A percentile compares a stretch with the other conserved stretches of the same genome.
Evolutionary conservation across 2,797 vertebrate genomes (phyloP).

Genomic region (Xenops minutus): DNA sequence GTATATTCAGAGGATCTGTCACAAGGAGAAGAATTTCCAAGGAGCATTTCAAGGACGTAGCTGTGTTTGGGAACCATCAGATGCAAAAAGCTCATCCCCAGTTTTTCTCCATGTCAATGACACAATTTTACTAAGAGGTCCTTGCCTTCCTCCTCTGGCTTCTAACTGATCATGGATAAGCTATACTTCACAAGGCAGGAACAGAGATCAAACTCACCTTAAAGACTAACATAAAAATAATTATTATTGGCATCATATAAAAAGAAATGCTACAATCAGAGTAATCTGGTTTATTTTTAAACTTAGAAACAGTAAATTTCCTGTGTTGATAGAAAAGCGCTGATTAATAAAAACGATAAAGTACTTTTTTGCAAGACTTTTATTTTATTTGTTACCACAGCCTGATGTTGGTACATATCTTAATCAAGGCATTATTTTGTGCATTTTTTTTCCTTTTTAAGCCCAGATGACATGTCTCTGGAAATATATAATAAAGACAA

Average conservation of each 20-base stretch:
- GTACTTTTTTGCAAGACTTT: not conserved
- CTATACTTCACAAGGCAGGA: not conserved
- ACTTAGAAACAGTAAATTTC: not conserved
- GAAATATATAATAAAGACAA: not conserved
- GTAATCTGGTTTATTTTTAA: slow-evolving; percentile 5
- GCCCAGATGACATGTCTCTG: not conserved
- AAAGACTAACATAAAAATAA: not conserved
- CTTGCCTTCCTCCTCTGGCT: not conserved
- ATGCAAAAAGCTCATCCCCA: not conserved
- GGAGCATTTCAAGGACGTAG: not conserved
- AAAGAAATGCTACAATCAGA: not conserved
- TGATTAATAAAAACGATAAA: not conserved
- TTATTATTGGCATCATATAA: slow-evolving; percentile 9
- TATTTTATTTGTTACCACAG: not conserved
- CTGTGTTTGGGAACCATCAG: not conserved
- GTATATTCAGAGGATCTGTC: not conserved
- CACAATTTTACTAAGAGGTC: not conserved
- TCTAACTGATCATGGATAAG: not conserved
- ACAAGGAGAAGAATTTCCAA: not conserved
- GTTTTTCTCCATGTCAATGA: not conserved
- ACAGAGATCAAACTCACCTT: not conserved
- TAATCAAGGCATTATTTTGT: not conserved
- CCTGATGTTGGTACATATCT: not conserved
- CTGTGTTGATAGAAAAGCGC: not conserved
- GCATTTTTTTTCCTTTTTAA: not conserved